These are phyloP conservation scores for Chrysemys picta DNA, from an alignment of 2,113 vertebrate species.

Conservation along the genomic window DNA sequence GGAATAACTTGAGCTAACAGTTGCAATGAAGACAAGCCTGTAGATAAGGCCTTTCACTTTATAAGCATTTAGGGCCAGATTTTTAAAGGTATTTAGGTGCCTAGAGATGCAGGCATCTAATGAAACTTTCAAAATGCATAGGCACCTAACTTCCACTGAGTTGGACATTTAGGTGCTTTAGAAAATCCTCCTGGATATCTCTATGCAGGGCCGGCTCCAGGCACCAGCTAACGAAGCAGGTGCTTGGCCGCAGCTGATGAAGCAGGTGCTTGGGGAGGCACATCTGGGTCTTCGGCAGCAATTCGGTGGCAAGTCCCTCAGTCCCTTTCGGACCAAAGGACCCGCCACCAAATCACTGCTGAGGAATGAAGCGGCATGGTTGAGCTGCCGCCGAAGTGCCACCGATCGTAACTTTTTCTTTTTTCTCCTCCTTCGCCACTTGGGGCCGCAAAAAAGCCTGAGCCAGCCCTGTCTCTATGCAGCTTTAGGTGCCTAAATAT, in stretches of 20 bases:
- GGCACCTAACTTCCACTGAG: background rate
- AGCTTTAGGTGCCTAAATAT: background rate
- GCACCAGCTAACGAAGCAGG: too few relatives aligned
- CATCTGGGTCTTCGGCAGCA: too few relatives aligned
- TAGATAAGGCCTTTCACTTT: background rate
- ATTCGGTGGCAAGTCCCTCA: too few relatives aligned
- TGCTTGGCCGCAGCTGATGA: too few relatives aligned
- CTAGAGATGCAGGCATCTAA: slow-evolving; percentile 17
- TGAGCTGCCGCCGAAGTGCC: too few relatives aligned
- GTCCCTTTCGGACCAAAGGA: too few relatives aligned
- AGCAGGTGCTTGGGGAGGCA: too few relatives aligned
- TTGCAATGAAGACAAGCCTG: background rate
- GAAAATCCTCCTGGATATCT: slow-evolving; percentile 5
- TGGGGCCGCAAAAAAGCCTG: too few relatives aligned
- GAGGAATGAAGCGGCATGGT: too few relatives aligned
- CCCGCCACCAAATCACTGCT: too few relatives aligned
- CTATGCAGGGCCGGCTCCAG: background rate
- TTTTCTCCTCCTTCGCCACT: too few relatives aligned
- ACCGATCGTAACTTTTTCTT: too few relatives aligned
- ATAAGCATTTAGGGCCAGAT: slow-evolving; percentile 32
- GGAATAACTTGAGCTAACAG: background rate
- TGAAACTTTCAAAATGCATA: slow-evolving; percentile 62
- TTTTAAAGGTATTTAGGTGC: slow-evolving; percentile 37
- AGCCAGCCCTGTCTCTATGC: background rate
- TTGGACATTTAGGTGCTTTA: slow-evolving; percentile 49